Evolutionary conservation across 2,113 vertebrate genomes (phyloP).

Genomic region (Motacilla tschutschensis): DNA sequence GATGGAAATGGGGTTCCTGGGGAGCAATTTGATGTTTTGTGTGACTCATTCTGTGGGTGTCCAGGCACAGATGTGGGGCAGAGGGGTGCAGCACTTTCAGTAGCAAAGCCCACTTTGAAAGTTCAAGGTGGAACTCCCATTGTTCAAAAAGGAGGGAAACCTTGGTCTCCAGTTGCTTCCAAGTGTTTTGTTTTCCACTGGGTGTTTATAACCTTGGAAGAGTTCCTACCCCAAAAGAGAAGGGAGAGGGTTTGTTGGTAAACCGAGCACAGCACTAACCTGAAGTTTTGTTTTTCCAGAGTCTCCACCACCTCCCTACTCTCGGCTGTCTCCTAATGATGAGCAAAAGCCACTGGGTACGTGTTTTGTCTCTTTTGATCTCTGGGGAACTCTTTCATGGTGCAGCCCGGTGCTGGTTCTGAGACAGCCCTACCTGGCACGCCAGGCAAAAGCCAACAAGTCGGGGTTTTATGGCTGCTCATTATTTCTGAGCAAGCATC

Average conservation of each 20-base stretch:
- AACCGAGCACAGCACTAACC: background rate
- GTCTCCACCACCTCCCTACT: conserved; percentile 97
- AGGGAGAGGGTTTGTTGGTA: background rate
- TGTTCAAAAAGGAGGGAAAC: background rate
- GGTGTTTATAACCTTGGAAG: background rate
- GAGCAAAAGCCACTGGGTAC: conserved; percentile 98
- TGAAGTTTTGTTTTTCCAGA: conserved; percentile 76
- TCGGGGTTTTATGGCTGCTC: background rate
- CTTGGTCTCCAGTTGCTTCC: background rate
- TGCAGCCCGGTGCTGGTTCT: background rate
- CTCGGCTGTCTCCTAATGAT: conserved; percentile 92
- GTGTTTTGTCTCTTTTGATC: conserved; percentile 52
- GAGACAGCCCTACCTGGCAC: background rate
- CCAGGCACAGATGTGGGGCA: background rate
- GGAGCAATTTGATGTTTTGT: rapidly evolving
- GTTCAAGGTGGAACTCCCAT: background rate
- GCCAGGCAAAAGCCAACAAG: background rate
- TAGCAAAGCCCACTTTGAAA: background rate
- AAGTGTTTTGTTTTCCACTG: background rate
- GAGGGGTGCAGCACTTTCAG: background rate
- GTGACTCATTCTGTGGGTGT: background rate
- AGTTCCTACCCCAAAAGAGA: background rate
- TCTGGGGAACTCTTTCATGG: background rate
- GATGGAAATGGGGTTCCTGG: rapidly evolving
- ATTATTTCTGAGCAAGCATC: conserved; percentile 49